Percentiles rank a stretch among this genome's conserved stretches.
Evolutionary conservation across 1,140 invertebrate genomes (phyloP).

Genomic region (Ostrea edulis): DNA sequence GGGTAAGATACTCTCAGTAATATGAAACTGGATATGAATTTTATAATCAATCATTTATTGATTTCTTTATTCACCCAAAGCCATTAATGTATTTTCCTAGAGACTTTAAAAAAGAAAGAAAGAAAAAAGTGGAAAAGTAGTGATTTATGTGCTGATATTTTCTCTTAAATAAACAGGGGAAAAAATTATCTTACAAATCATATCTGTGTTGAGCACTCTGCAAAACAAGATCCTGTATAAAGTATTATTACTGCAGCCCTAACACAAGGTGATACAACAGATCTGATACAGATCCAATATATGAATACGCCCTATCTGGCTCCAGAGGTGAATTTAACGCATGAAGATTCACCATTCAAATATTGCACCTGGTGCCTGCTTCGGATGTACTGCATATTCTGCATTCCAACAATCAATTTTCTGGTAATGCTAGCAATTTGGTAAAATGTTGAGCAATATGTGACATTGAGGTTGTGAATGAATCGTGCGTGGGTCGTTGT

Average conservation of each 20-base stretch:
- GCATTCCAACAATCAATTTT: slow-evolving; percentile 35
- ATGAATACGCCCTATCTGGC: slow-evolving; percentile 13
- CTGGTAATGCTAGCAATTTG: slow-evolving; percentile 23
- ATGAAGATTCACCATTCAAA: slow-evolving; percentile 29
- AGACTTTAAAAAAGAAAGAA: no score
- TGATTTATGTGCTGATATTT: no score
- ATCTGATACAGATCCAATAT: neutral
- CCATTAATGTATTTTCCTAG: no score
- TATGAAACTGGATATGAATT: no score
- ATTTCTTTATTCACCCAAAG: no score
- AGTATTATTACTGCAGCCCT: neutral
- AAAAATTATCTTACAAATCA: no score
- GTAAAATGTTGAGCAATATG: slow-evolving; percentile 17
- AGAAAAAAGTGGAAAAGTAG: no score
- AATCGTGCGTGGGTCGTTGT: slow-evolving; percentile 15
- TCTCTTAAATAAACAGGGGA: no score
- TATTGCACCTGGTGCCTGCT: slow-evolving; percentile 15
- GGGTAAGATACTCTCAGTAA: no score
- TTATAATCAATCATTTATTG: no score
- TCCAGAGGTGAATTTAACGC: slow-evolving; percentile 26
- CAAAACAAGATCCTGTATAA: no score
- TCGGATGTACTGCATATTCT: neutral
- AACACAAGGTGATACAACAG: slow-evolving; percentile 10
- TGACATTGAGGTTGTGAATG: slow-evolving; percentile 24
- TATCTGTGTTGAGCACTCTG: no score